Base-by-base conservation (phyloP, 2,113 vertebrate species). In the Rhynchopsitta pachyrhyncha region DNA sequence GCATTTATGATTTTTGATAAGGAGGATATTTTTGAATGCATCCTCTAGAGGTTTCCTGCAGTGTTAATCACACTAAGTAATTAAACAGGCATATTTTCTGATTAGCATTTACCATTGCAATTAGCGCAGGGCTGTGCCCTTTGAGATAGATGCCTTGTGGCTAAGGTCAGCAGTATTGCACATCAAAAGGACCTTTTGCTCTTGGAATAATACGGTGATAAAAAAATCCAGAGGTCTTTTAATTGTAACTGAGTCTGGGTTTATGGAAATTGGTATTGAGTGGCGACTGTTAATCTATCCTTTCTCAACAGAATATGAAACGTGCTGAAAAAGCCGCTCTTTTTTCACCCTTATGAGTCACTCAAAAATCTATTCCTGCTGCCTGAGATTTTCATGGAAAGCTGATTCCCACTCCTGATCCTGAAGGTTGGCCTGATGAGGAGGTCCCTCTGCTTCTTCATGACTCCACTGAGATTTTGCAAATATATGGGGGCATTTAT, bases 31-130 rank as follows among this genome's bases (percentile, higher is more conserved):
- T 94, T 86, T 95, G 50, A 96, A 88, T 84, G 33, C 77, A 82
- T 82, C 79, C 86, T 94, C 73, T 84, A 80, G 82, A 96, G 74
- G 85, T 91, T 96, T 96, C 91, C 90, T 85, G 87, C 85, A 87
- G 92, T 93, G 92, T 95, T 96, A 96, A 97, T 96, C 94, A 93
- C 95, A 89, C 63, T 39, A 67, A 95, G 89, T 89, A 96, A 97
- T 97, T 97, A 97, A 97, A 78, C 73, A 80, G 91, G 63, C 95
- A 63, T 94, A 93, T 96, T 96, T 96, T 95, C 92, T 95, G 89
- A 97, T 96, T 97, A 97, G 95, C 85, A 17, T 96, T 97, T 95
- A 87, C 92, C 80, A 71, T 17, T 67, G 77, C 92, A 96, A 95
- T 97, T 97, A 97, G 70, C 10, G 1, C 23, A 77, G 90, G 79